Evolutionary conservation across 2,797 vertebrate species (phyloP), one percentile per base, ranked within the genome.

Genomic region (Schizopygopsis pylzovi): DNA sequence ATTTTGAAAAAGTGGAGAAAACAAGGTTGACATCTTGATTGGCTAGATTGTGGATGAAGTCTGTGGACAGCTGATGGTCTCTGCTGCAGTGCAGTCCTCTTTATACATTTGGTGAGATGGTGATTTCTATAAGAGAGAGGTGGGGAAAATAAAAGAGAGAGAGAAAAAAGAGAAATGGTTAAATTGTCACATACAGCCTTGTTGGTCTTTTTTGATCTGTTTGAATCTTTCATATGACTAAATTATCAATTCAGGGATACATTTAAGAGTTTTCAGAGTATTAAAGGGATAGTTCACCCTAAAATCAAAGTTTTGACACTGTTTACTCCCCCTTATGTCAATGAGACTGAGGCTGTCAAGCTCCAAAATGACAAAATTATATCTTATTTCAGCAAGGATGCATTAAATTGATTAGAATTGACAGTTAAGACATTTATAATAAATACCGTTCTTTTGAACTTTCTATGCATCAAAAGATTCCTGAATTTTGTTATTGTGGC

Each of bases 61-160:
- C 93, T 93, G 91, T 91, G 93, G 82, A 79, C 33, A 84, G 85
- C 87, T 86, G 86, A 45, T 82, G 79, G 86, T 88, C 82, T 89
- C 82, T 71, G 89, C 88, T 88, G 79, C 75, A 84, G 84, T 82
- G 83, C 92, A 91, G 91, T 85, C 63, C 93, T 94, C 93, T 90
- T 94, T 92, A 91, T 91, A 86, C 85, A 75, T 75, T 90, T 89
- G 85, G 76, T 70, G 82, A 89, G 84, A 89, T 86, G 68, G 61
- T 87, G 91, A 45, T 90, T 91, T 94, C 94, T 94, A 92, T 93
- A 91, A 93, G 80, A 86, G 82, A 47, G 52, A 73, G 11, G 22
- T 33, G 22, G 65, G 61, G 1, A 33, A 76, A 70, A 25, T 18
- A 41, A 39, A 82, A 49, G 75, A 80, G 37, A 73, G 72, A 33